Conservation (phyloP, 2,113 vertebrate species). For the Limanda limanda region DNA sequence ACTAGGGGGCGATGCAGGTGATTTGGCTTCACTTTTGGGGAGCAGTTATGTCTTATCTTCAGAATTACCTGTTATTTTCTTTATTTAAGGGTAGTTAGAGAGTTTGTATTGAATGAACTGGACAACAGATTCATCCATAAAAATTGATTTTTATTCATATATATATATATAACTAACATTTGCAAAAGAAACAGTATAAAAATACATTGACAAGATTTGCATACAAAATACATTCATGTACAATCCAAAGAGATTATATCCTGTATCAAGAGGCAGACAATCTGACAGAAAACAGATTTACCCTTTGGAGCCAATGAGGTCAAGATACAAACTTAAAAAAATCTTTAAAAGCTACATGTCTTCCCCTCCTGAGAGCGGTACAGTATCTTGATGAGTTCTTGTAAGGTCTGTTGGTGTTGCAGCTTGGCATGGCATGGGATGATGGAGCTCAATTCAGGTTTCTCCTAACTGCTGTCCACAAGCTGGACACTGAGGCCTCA, state of each 20-base stretch:
- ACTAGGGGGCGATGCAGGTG: neutral
- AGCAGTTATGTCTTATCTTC: neutral
- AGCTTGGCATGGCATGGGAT: neutral
- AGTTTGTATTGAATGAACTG: neutral
- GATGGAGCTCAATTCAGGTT: neutral
- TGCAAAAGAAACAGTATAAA: conserved; percentile 62
- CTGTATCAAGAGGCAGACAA: conserved; percentile 25
- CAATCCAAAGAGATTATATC: conserved; percentile 46
- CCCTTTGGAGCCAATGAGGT: conserved; percentile 35
- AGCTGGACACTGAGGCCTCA: conserved; percentile 12
- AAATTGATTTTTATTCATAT: neutral
- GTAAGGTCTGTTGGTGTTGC: conserved; percentile 9
- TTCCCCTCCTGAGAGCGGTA: conserved; percentile 25
- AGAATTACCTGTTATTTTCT: too few relatives aligned
- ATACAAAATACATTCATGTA: conserved; percentile 73
- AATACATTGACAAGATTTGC: conserved; percentile 61
- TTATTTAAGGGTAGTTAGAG: neutral
- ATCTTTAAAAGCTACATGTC: neutral
- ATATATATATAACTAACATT: conserved; percentile 34
- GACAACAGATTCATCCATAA: neutral
- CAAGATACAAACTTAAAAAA: conserved; percentile 10
- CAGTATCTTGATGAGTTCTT: conserved; percentile 23
- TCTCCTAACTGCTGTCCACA: conserved; percentile 16
- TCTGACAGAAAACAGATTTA: conserved; percentile 29
- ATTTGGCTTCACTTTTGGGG: too few relatives aligned